A percentile compares a stretch with the other conserved stretches of the same genome.
Evolutionary conservation across 2,113 vertebrate genomes (phyloP).

Genomic region (Plecturocebus donacophilus): DNA sequence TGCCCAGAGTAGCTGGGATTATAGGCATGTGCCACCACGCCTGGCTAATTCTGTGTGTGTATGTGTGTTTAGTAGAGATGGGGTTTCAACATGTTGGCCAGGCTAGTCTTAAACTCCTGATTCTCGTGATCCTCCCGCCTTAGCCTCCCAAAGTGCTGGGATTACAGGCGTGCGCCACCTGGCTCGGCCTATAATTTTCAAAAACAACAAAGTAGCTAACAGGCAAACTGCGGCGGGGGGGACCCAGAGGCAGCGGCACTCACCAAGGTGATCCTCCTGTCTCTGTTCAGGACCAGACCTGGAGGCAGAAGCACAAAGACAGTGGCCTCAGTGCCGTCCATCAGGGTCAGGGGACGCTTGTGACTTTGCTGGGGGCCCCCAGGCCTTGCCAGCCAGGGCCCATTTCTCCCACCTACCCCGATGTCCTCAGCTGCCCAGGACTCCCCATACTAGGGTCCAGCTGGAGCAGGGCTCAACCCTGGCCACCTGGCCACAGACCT

Average conservation of each 20-base stretch:
- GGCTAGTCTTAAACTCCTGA: too few species aligned
- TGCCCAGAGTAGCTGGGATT: too few species aligned
- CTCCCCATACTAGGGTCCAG: neutral
- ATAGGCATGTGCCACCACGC: too few species aligned
- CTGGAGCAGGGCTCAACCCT: neutral
- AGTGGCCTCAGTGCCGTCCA: rapidly evolving
- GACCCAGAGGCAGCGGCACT: neutral
- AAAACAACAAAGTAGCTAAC: too few species aligned
- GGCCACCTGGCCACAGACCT: rapidly evolving
- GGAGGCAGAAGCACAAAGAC: neutral
- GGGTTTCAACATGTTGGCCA: too few species aligned
- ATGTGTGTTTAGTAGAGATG: too few species aligned
- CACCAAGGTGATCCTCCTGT: conserved; percentile 75
- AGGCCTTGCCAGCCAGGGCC: neutral
- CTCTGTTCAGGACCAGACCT: conserved; percentile 85
- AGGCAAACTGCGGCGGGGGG: rapidly evolving
- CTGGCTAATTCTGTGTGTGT: too few species aligned
- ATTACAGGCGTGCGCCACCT: too few species aligned
- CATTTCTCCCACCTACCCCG: neutral
- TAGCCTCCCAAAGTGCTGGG: too few species aligned
- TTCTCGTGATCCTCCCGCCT: too few species aligned
- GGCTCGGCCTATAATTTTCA: too few species aligned
- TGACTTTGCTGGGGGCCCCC: neutral
- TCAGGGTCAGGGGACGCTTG: neutral
- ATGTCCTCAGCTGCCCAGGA: neutral